Evolutionary conservation across 1,140 invertebrate genomes (phyloP).

Genomic region (Uloborus diversus): DNA sequence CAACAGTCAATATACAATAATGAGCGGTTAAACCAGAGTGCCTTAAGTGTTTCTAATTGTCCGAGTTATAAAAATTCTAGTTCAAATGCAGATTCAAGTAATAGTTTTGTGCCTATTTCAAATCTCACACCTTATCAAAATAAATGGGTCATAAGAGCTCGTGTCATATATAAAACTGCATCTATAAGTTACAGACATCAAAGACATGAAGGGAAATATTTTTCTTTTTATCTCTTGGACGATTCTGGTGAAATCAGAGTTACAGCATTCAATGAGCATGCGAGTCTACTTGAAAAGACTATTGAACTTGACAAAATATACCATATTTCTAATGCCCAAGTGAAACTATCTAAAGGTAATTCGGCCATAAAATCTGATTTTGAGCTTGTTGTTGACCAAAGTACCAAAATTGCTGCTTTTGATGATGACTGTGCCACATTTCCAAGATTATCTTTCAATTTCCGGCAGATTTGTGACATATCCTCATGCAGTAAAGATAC

Average conservation of each 20-base stretch:
- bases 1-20: too few species aligned
- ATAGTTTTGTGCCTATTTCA: constrained; percentile 70
- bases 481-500: background rate
- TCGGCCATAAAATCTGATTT: constrained; percentile 3
- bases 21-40: too few species aligned
- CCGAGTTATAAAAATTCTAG: too few species aligned
- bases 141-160: constrained; percentile 87
- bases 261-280: constrained; percentile 89
- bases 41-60: too few species aligned
- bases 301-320: constrained; percentile 77
- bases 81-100: too few species aligned
- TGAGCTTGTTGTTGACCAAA: background rate
- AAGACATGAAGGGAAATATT: constrained; percentile 90
- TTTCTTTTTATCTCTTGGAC: constrained; percentile 91
- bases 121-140: constrained; percentile 91
- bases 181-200: constrained; percentile 91
- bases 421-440: background rate
- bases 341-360: background rate
- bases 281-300: constrained; percentile 89
- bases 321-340: constrained; percentile 10
- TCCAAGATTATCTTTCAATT: constrained; percentile 17
- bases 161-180: constrained; percentile 83
- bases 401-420: constrained; percentile 10
- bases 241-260: constrained; percentile 93
- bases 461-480: background rate